Evolutionary conservation across 2,888 invertebrate species (phyloP).

Genomic region (Saturnia pavonia): DNA sequence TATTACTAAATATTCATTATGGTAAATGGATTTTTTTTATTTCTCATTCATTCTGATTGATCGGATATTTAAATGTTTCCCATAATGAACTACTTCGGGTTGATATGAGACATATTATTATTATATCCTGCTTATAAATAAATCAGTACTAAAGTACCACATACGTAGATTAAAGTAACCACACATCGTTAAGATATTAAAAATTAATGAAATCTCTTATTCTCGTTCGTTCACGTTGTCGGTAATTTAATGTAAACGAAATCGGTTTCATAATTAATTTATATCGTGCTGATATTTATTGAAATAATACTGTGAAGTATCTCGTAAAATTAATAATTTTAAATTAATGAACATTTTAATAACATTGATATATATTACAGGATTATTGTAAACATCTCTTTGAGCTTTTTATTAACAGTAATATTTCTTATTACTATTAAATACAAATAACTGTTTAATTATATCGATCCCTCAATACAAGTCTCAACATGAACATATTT

Average conservation of each 20-base stretch:
- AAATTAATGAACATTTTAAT: neutral
- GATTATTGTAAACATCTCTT: neutral
- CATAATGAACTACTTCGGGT: neutral
- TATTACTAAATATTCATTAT: neutral
- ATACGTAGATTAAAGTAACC: constrained; percentile 4
- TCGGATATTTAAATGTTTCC: neutral
- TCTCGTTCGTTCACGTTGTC: constrained; percentile 17
- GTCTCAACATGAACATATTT: no score
- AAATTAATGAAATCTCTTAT: constrained; percentile 21
- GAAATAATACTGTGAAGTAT: constrained; percentile 18
- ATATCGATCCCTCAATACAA: no score
- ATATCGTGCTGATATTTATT: constrained; percentile 21
- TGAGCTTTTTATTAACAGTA: neutral
- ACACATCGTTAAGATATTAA: constrained; percentile 17
- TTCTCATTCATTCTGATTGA: neutral
- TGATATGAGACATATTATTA: neutral
- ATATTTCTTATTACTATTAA: neutral
- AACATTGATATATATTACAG: neutral
- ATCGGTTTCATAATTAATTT: constrained; percentile 22
- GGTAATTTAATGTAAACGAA: constrained; percentile 20
- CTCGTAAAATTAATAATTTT: constrained; percentile 17
- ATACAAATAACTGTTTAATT: no score
- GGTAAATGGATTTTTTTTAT: no score
- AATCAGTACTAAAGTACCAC: neutral
- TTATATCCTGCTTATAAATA: neutral